These are phyloP conservation scores for Meleagris gallopavo DNA, from an alignment of 2,113 vertebrate species.

Conservation along the genomic window DNA sequence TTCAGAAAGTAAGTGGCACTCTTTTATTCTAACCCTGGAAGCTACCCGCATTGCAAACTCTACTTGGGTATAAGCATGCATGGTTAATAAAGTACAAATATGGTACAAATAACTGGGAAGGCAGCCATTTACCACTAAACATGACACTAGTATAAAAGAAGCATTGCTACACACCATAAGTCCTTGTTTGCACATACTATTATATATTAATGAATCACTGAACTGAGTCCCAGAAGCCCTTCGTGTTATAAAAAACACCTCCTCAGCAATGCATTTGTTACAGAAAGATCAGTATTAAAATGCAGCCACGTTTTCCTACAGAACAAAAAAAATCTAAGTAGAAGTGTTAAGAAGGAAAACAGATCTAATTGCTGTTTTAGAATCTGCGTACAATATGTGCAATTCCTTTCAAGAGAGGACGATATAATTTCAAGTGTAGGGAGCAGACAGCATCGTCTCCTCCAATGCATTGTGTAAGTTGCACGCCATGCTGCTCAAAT, in stretches of 20 bases:
- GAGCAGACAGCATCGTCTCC: neutral
- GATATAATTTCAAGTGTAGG: neutral
- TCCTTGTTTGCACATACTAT: neutral
- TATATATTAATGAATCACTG: neutral
- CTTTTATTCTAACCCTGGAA: neutral
- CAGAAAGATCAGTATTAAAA: neutral
- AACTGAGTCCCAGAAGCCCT: neutral
- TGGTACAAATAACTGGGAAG: slow-evolving; percentile 19
- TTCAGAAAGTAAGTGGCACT: neutral
- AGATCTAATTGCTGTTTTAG: neutral
- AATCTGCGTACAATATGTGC: neutral
- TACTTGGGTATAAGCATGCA: neutral
- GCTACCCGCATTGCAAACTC: neutral
- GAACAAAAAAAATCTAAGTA: neutral
- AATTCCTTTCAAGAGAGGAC: neutral
- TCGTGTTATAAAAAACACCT: neutral
- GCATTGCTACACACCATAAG: neutral
- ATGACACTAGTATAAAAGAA: neutral
- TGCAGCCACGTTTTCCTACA: neutral
- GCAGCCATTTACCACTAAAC: neutral
- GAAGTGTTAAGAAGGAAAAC: neutral
- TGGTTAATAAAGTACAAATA: neutral
- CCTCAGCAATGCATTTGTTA: neutral
- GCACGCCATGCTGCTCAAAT: neutral
- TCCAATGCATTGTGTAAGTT: neutral